Base-by-base conservation (phyloP, 2,888 invertebrate species). In the Eilema caniola region DNA sequence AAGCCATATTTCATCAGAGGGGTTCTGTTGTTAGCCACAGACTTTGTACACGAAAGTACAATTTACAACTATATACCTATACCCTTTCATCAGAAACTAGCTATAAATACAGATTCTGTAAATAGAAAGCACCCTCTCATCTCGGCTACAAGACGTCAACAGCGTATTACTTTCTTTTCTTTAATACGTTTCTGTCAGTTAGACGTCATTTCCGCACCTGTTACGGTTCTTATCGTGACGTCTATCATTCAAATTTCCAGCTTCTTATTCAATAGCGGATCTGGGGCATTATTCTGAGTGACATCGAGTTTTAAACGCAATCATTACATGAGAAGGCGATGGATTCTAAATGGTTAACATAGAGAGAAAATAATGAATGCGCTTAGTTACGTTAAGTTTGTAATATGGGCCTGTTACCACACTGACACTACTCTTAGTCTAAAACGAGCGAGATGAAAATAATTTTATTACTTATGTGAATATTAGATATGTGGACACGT, bases 191-290 rank as follows among this genome's bases (percentile, higher is more conserved):
- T n/a, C 53, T 53, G 53, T n/a, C 53, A 53, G 53, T n/a, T 10
- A n/a, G 53, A 53, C n/a, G n/a, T 53, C n/a, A n/a, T 53, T n/a
- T 53, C 53, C n/a, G 53, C 53, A 53, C 53, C 53, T 47, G 47
- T 20, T 47, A 41, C 53, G 20, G 53, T 53, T 53, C n/a, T 53
- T 53, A 53, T 47, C 20, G 7, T 47, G 47, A 47, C 47, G 47
- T 20, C 47, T 20, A 20, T 53, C 53, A 53, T 20, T 53, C 53
- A 53, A 20, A 10, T n/a, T 53, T n/a, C 10, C 53, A n/a, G n/a
- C n/a, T 53, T 53, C 16, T 2, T 20, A n/a, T 53, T n/a, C 10
- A 7, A 53, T n/a, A 20, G 53, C 53, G 53, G n/a, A 53, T 53
- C 47, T 20, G 4, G 20, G 16, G 8, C 8, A 33, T 33, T 33